Evolutionary conservation across 2,888 invertebrate species (phyloP).

Genomic region (Buathra laborator): DNA sequence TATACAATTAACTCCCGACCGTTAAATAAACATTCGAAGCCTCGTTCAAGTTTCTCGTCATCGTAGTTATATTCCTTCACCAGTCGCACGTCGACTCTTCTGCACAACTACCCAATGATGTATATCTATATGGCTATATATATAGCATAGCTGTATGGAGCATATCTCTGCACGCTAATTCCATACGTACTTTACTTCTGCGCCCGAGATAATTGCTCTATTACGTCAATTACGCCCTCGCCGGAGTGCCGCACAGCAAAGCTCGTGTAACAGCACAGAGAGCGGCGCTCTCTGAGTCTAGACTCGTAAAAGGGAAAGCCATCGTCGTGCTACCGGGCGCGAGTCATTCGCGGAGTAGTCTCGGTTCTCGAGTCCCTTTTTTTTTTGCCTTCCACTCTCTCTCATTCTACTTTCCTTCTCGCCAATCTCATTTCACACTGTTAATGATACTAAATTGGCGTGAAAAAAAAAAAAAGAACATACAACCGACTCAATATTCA

Average conservation of each 20-base stretch:
- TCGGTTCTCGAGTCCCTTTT: constrained; percentile 57
- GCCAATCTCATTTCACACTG: constrained; percentile 52
- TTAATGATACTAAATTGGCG: constrained; percentile 27
- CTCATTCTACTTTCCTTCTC: constrained; percentile 46
- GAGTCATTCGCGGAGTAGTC: constrained; percentile 48
- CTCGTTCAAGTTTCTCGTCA: constrained; percentile 24
- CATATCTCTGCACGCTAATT: constrained; percentile 53
- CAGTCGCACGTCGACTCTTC: neutral
- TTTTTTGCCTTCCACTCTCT: constrained; percentile 26
- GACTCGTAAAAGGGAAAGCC: constrained; percentile 63
- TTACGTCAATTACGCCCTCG: constrained; percentile 74
- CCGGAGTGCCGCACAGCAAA: constrained; percentile 61
- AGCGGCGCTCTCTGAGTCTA: constrained; percentile 32
- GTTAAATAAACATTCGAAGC: constrained; percentile 72
- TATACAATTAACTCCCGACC: constrained; percentile 71
- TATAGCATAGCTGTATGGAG: neutral
- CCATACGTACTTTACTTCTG: constrained; percentile 62
- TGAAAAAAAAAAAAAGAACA: neutral
- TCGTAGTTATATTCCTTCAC: neutral
- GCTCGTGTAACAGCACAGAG: constrained; percentile 41
- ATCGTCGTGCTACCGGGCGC: constrained; percentile 51
- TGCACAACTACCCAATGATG: constrained; percentile 17
- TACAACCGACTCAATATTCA: neutral
- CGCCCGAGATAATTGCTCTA: constrained; percentile 77
- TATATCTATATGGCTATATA: neutral